A percentile compares a stretch with the other conserved stretches of the same genome.
Conservation (phyloP, 2,797 vertebrate genomes). For the Macrochelys suwanniensis region DNA sequence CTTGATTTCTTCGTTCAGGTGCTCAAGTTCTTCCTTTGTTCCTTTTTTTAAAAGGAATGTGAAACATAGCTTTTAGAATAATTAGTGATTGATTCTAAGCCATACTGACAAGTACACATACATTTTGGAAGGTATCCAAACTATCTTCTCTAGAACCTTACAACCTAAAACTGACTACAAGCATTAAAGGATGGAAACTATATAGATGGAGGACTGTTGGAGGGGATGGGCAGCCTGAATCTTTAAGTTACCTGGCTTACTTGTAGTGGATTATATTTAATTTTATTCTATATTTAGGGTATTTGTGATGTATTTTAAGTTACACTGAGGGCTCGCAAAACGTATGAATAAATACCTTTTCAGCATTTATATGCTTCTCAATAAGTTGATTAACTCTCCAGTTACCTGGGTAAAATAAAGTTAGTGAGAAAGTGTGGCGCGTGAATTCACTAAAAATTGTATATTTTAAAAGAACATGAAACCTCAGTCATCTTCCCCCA, state of each 20-base stretch:
- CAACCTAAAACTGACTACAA: neutral
- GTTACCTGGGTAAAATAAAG: neutral
- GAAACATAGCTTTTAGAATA: neutral
- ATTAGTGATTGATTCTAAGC: neutral
- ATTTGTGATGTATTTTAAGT: neutral
- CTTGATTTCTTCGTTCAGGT: conserved; percentile 93
- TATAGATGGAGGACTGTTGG: neutral
- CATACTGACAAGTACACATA: neutral
- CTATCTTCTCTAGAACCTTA: neutral
- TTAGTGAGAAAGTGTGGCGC: neutral
- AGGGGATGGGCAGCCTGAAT: neutral
- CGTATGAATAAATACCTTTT: neutral
- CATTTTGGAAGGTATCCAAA: neutral
- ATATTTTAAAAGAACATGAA: neutral
- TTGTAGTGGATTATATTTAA: neutral
- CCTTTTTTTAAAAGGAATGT: conserved; percentile 73
- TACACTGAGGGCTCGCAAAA: neutral
- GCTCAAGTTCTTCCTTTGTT: conserved; percentile 92
- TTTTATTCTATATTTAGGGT: neutral
- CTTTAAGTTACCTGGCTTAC: neutral
- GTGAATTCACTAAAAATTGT: neutral
- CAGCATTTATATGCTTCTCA: neutral
- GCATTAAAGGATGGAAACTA: neutral
- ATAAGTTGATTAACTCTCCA: neutral
- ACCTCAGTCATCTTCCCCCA: neutral